Evolutionary conservation across 2,113 vertebrate species (phyloP).

Genomic region (Dascyllus trimaculatus): DNA sequence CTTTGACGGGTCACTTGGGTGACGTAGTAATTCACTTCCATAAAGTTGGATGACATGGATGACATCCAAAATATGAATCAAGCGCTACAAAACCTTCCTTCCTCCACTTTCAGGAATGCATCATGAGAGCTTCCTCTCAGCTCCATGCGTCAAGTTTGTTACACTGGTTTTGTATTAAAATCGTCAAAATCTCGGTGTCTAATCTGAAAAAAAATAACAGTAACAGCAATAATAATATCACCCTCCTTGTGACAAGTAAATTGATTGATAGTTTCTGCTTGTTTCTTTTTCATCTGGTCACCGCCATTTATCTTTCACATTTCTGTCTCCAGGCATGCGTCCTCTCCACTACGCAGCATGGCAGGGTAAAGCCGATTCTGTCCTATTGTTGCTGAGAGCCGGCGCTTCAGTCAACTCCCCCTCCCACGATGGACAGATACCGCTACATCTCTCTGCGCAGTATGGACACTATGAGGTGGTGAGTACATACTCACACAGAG

Average conservation of each 20-base stretch:
- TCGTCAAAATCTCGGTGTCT: too few species aligned
- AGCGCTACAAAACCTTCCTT: too few species aligned
- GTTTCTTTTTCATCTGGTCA: not conserved
- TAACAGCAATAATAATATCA: too few species aligned
- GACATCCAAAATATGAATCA: too few species aligned
- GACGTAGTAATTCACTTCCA: too few species aligned
- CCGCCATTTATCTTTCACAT: not conserved
- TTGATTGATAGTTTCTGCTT: not conserved
- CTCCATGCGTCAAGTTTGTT: too few species aligned
- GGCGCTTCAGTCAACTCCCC: constrained; percentile 91
- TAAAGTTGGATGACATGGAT: too few species aligned
- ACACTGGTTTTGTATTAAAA: too few species aligned
- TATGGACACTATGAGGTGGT: constrained; percentile 98
- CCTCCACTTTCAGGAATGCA: too few species aligned
- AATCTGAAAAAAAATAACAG: too few species aligned
- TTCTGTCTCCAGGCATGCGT: constrained; percentile 89
- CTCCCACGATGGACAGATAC: constrained; percentile 94
- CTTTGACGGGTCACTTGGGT: too few species aligned
- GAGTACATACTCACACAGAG: constrained; percentile 65
- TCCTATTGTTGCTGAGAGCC: constrained; percentile 89
- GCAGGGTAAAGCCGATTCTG: constrained; percentile 94
- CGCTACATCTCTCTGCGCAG: constrained; percentile 94
- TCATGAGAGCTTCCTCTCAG: too few species aligned
- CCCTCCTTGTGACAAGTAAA: not conserved
- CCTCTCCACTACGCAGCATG: constrained; percentile 95